A percentile compares a stretch with the other conserved stretches of the same genome.
These are phyloP conservation scores for Mythimna loreyi DNA, from an alignment of 2,888 invertebrate genomes.

Conservation along the genomic window DNA sequence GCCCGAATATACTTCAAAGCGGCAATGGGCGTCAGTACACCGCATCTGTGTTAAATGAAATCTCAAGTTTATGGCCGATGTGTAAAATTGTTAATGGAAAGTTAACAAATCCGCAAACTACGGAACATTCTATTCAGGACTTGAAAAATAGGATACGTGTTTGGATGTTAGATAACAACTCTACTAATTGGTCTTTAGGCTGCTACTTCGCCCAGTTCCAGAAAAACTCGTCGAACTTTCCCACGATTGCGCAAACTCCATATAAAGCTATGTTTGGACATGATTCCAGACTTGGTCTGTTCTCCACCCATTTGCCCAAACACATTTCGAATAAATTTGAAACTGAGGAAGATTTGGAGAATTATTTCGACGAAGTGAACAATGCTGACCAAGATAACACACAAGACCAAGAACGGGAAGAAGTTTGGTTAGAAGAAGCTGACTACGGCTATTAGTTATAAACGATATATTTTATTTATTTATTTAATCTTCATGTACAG, in stretches of 20 bases:
- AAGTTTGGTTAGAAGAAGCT: background rate
- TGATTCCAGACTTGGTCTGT: constrained; percentile 51
- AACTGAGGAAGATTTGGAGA: constrained; percentile 35
- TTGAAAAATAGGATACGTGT: constrained; percentile 64
- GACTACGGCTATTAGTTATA: background rate
- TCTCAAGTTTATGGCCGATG: constrained; percentile 55
- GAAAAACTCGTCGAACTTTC: constrained; percentile 63
- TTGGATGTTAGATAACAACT: constrained; percentile 69
- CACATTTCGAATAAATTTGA: constrained; percentile 9
- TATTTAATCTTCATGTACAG: too few relatives aligned
- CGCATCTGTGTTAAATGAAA: constrained; percentile 52
- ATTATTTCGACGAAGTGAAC: constrained; percentile 1
- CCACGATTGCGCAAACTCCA: constrained; percentile 60
- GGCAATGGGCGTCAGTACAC: constrained; percentile 53
- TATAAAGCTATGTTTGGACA: constrained; percentile 64
- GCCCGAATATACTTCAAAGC: constrained; percentile 50
- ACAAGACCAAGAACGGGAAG: constrained; percentile 2
- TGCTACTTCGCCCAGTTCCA: constrained; percentile 65
- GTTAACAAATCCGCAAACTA: constrained; percentile 40
- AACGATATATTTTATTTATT: too few relatives aligned
- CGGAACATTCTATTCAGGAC: constrained; percentile 61
- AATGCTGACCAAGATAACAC: background rate
- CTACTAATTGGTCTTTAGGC: constrained; percentile 65
- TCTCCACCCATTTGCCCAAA: background rate
- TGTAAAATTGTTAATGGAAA: constrained; percentile 51